phyloP scores from a whole-genome alignment of 1,140 invertebrate genomes.

The Aleiodes sp. region DNA sequence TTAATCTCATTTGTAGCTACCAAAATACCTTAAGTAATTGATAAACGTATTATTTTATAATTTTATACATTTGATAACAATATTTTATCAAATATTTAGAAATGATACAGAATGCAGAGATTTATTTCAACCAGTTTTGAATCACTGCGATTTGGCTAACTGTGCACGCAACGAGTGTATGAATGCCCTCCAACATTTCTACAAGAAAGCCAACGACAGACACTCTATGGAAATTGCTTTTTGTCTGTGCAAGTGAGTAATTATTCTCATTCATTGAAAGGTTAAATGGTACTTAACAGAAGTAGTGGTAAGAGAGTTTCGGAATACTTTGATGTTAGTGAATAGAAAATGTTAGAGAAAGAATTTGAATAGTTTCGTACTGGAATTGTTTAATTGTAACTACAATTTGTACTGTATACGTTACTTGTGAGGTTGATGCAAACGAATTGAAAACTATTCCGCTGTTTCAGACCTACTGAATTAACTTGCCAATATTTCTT shows the following conservation, averaged over 20 bases:
- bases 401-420: constrained; percentile 33
- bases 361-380: constrained; percentile 1
- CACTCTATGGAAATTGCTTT: constrained; percentile 90
- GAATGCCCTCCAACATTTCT: constrained; percentile 86
- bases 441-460: constrained; percentile 6
- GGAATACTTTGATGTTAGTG: neutral
- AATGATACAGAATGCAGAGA: constrained; percentile 79
- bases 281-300: neutral
- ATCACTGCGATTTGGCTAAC: constrained; percentile 78
- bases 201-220: constrained; percentile 78
- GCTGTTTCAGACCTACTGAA: constrained; percentile 33
- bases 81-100: constrained; percentile 65
- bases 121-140: constrained; percentile 80
- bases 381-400: constrained; percentile 9
- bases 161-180: constrained; percentile 88
- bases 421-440: constrained; percentile 20
- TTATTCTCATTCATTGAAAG: constrained; percentile 34
- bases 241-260: constrained; percentile 89
- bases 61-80: neutral
- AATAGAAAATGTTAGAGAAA: neutral
- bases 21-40: no score
- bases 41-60: no score
- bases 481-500: constrained; percentile 21
- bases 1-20: no score
- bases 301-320: neutral